Percentiles rank a stretch among this genome's conserved stretches.
phyloP scores from a whole-genome alignment of 1,140 invertebrate genomes.

The Forficula auricularia region DNA sequence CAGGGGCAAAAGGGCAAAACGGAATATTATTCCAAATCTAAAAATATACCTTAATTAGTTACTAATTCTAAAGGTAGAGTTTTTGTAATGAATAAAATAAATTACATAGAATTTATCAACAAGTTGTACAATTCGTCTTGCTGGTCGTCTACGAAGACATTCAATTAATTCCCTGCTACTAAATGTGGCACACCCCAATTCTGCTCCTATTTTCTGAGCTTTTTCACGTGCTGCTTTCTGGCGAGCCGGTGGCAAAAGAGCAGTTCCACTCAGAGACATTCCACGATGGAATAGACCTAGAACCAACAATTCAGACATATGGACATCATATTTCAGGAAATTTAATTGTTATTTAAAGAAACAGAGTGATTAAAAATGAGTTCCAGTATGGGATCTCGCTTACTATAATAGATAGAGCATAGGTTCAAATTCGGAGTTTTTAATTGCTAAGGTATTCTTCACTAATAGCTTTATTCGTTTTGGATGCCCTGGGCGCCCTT shows the following conservation, averaged over 20 bases:
- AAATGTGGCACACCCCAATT: constrained; percentile 47
- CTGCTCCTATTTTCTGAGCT: constrained; percentile 39
- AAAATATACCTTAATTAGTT: constrained; percentile 4
- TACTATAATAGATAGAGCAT: no score
- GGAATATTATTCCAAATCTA: constrained; percentile 34
- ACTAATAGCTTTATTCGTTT: no score
- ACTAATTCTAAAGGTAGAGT: no score
- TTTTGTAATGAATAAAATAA: no score
- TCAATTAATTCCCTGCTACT: constrained; percentile 40
- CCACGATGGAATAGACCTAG: constrained; percentile 45
- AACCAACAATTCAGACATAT: no score
- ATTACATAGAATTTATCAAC: constrained; percentile 28
- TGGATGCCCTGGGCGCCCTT: no score
- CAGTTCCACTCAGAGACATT: constrained; percentile 61
- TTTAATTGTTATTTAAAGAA: no score
- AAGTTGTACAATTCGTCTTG: constrained; percentile 30
- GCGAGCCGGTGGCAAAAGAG: constrained; percentile 49
- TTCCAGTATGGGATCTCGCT: no score
- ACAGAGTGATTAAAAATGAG: no score
- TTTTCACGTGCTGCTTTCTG: constrained; percentile 45
- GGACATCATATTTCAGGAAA: no score
- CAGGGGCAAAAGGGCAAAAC: constrained; percentile 41
- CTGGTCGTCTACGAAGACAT: constrained; percentile 46
- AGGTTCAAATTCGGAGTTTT: no score
- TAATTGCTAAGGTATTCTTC: no score